A percentile compares a stretch with the other conserved stretches of the same genome.
These are phyloP conservation scores for Tipula helvola DNA, from an alignment of 2,888 invertebrate species.

Conservation along the genomic window DNA sequence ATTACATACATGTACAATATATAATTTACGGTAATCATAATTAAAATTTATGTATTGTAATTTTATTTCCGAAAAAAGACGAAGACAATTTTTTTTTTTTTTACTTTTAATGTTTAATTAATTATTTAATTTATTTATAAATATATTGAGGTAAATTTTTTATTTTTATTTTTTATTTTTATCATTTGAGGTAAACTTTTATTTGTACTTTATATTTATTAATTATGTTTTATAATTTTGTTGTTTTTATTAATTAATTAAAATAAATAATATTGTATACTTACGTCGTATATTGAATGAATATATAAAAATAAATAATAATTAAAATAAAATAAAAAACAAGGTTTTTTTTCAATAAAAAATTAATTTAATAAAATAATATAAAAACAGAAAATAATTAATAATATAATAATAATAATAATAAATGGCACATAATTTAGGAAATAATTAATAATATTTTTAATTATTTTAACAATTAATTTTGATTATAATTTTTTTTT, in stretches of 20 bases:
- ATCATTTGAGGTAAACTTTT: not conserved
- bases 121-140: not conserved
- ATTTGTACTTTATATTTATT: not conserved
- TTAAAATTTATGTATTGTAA: not conserved
- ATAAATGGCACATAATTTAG: constrained; percentile 9
- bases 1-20: not conserved
- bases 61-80: not conserved
- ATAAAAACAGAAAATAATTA: not conserved
- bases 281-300: not conserved
- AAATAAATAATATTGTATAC: not conserved
- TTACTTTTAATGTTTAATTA: not conserved
- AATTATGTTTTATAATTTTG: not conserved
- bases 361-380: not conserved
- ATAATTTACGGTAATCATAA: not conserved
- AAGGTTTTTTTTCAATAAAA: constrained; percentile 7
- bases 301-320: not conserved
- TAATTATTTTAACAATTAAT: constrained; percentile 9
- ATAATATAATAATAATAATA: constrained; percentile 6
- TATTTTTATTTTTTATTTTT: not conserved
- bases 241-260: not conserved
- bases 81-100: not conserved
- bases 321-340: not conserved
- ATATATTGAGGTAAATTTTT: not conserved
- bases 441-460: constrained; percentile 5
- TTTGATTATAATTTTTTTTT: not conserved